Base-by-base conservation (phyloP, 2,113 vertebrate species). In the Indicator maculatus region DNA sequence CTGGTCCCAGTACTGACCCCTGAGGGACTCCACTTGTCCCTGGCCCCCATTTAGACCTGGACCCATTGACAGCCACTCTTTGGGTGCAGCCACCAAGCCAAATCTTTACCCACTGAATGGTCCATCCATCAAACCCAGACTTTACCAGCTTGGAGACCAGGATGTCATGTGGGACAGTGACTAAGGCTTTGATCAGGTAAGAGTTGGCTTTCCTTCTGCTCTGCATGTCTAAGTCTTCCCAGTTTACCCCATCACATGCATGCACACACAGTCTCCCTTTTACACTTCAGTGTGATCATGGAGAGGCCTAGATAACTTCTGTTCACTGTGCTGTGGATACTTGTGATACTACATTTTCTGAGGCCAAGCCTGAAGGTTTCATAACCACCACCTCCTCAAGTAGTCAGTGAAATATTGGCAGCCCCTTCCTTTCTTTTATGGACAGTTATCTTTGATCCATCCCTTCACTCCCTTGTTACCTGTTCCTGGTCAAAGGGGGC, bases 401-500 rank as follows among this genome's bases (percentile, higher is more conserved):
- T 18, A 66, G 16, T 16, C 45, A 55, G 45, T 17, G 61, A 86
- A 83, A 78, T 0, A 0, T 9, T 64, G 16, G 12, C 7, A 30
- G 6, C 55, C 27, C 12, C 21, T 56, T 76, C 31, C 19, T 82
- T 59, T 66, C 14, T 86, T 90, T 76, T 26, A 31, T 15, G 65
- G 39, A 76, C 91, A 76, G 38, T 65, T 61, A 24, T 65, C 26
- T 85, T 75, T 47, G 26, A 72, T 69, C 8, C 6, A n/a, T n/a
- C 9, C 14, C 74, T 64, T 70, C 11, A 28, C 56, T 59, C 31
- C 21, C 3, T 13, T 67, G 31, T 39, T 86, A 27, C 18, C 11
- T 21, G 12, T 41, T 72, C 20, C 21, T 67, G n/a, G 18, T 38
- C 20, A 45, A 41, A 69, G 33, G 8, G 23, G 52, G 61, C 60